Evolutionary conservation across 2,888 invertebrate species (phyloP), one percentile per base, ranked within the genome.

Genomic region (Eilema depressum): DNA sequence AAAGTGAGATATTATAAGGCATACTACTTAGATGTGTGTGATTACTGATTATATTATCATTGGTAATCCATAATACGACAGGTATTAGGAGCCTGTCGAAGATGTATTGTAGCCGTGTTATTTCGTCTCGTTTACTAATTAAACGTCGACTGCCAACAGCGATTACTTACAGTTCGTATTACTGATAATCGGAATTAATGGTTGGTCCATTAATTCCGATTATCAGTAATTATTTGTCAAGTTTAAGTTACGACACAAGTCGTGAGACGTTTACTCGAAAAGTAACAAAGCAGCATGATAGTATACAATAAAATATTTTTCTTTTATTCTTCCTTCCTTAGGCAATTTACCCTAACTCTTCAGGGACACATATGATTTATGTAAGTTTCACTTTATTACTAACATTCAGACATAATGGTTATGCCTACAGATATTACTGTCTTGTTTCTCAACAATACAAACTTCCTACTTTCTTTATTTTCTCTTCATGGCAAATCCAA

Each of bases 401-500:
- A 53, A n/a, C 53, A 53, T 53, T 53, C n/a, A n/a, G n/a, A 53
- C 20, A 53, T 20, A 26, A 63, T 41, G 26, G 41, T 20, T 41
- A 63, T 11, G 20, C 20, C 37, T 62, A 23, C 7, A 37, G 23
- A 62, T 62, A 62, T 41, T 26, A 26, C 28, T 53, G n/a, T 62
- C 23, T 26, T 47, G 26, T 47, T 26, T 53, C 47, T 64, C n/a
- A n/a, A 28, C 8, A 26, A 26, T 26, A n/a, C 64, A 53, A 64
- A 28, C 28, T 64, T 28, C n/a, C n/a, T 53, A 53, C 53, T 53
- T 53, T 53, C n/a, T 53, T 53, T 62, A 71, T 70, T 75, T 41
- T 70, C 26, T 33, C 65, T 77, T 41, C 12, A 56, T 63, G 66
- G 53, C 66, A 63, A 70, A 41, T 60, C 59, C 26, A 57, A 64